Base-by-base conservation (phyloP, 2,113 vertebrate genomes). In the Scortum barcoo region DNA sequence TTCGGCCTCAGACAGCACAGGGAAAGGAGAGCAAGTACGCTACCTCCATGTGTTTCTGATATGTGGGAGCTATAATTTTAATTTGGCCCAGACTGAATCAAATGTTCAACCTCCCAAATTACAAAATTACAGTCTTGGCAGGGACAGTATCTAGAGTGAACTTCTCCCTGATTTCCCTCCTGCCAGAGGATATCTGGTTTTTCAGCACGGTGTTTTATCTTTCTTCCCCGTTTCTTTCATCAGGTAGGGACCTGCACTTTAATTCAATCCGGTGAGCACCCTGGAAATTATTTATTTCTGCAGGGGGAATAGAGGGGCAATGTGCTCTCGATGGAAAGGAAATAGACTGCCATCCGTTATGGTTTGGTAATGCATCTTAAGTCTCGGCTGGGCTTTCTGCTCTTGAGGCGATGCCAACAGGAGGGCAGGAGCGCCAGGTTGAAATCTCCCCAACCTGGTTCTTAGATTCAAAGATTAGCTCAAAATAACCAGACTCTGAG, bases 1-100 rank as follows among this genome's bases (percentile, higher is more conserved):
- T 56, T 78, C 46, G 38, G 14, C 77, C 82, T 86, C 69, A 72
- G 74, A 81, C 63, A 53, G 60, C 26, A 28, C 60, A 48, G 48
- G 22, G 61, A 58, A 72, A 77, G 67, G 38, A 66, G 82, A 72
- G 67, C 61, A 58, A 76, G 69, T 75, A n/a, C 7, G 38, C 46
- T 78, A 40, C 72, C 75, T 83, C 83, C 91, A 90, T 93, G 92
- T 93, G 90, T 85, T 94, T 95, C 88, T 94, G 92, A 94, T 93
- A 93, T 84, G 69, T 74, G 61, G 79, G 80, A 86, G 89, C 84
- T 84, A 68, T 89, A 78, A 92, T 93, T 88, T 89, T 89, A 91
- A 93, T 93, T 90, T 86, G 88, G 85, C 89, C 75, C 57, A 73
- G 79, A 78, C 83, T 85, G 89, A 92, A 91, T 91, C 88, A 82